Base-by-base conservation (phyloP, 1,140 invertebrate species). In the Nasonia giraulti region DNA sequence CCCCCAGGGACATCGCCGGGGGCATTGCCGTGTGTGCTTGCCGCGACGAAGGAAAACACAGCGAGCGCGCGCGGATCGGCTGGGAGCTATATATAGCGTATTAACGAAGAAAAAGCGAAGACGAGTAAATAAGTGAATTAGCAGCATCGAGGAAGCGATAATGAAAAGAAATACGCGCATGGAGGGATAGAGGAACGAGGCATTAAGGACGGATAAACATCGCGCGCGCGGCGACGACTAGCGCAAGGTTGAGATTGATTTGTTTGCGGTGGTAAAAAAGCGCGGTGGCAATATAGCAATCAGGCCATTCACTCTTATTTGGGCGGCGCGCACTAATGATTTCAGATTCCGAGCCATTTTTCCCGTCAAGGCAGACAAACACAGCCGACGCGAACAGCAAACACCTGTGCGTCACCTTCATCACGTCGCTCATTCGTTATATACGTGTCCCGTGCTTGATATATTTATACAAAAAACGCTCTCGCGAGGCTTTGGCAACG, bases 101-200 rank as follows among this genome's bases (percentile, higher is more conserved):
- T 31, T 62, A 62, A 76, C 27, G 55, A 80, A 80, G 77, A 80
- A 80, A n/a, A 68, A 80, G 77, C 55, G 47, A 78, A 14, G 12
- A 62, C 14, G 31, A 80, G 62, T 80, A 80, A 80, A 68, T 68
- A 80, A 80, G 27, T 80, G 37, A 68, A 68, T 68, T 50, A 68
- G 31, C 62, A 11, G 20, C 44, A 80, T 80, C 68, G 68, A 68
- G 77, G 27, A 27, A 27, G 20, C 31, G 31, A 68, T 80, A 80
- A 80, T 80, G 55, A 80, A 80, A 71, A 80, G 27, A 23, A 40
- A 80, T 80, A 71, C 4, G 17, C 14, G 27, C 27, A 20, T 2
- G n/a, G 11, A 23, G 10, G 50, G 33, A 37, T 37, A 37, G 33
- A 80, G 20, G 27, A 71, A 50, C 40, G 0, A 69, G 2, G 40